Evolutionary conservation across 2,888 invertebrate species (phyloP), one percentile per base, ranked within the genome.

Genomic region (Andricus curvator): DNA sequence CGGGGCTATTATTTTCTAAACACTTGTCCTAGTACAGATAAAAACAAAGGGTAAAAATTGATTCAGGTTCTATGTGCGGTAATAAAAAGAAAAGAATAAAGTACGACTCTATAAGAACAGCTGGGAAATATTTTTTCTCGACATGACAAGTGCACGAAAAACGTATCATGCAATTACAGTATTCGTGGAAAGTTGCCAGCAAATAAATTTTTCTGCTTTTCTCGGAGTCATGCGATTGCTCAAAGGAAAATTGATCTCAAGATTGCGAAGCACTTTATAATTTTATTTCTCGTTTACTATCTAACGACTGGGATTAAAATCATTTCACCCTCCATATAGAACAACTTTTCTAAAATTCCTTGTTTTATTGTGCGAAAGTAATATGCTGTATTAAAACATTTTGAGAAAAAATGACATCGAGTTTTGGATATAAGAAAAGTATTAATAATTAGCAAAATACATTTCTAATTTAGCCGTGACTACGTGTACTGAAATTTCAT

Each of bases 221-320:
- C 33, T 70, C 17, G n/a, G 25, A 25, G 51, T 51, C 20, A 11
- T 74, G 22, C 33, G 74, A 74, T 74, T 56, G 56, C 56, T 74
- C 74, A 74, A 74, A 74, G 74, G 74, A 56, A 56, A 56, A 74
- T 74, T 74, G 56, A 74, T 56, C 56, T 33, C 33, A 74, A 56
- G 33, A 56, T 74, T 74, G 56, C 29, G 56, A 74, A 74, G 33
- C n/a, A 56, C 74, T 74, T 56, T 56, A 56, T 37, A 51, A 56
- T 56, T 74, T 74, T 56, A 56, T 74, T 56, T 33, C 56, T 56
- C n/a, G 33, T 37, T 74, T 56, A 74, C 33, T 74, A n/a, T 13
- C 33, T 37, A 25, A 25, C 4, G 5, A 62, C 62, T 62, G 22
- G n/a, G 9, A 33, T 65, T 33, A 29, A 51, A 11, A n/a, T 17